A percentile compares a stretch with the other conserved stretches of the same genome.
These are phyloP conservation scores for Columba janthina DNA, from an alignment of 2,113 vertebrate genomes.

Conservation along the genomic window DNA sequence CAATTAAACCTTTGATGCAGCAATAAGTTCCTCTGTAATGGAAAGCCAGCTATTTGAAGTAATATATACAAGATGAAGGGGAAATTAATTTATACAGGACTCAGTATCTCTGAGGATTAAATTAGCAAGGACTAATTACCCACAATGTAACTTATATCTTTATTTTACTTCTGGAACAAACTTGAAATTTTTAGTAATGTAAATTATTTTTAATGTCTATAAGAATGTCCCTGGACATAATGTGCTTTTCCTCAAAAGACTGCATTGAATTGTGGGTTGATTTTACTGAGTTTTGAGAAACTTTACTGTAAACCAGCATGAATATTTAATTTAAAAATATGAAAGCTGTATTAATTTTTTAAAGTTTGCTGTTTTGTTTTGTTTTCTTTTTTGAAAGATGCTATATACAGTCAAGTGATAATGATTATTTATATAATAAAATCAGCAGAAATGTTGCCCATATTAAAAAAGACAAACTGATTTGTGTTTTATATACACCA, in stretches of 20 bases:
- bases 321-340: background rate
- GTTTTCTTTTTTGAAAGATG: background rate
- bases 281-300: background rate
- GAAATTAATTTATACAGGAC: slow-evolving; percentile 38
- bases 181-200: slow-evolving; percentile 10
- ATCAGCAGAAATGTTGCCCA: background rate
- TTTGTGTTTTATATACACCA: background rate
- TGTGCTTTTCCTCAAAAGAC: background rate
- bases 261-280: background rate
- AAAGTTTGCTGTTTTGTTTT: no score
- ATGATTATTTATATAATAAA: background rate
- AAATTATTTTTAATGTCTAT: slow-evolving; percentile 27
- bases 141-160: slow-evolving; percentile 52
- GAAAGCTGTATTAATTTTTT: background rate
- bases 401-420: background rate
- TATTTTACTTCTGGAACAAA: slow-evolving; percentile 54
- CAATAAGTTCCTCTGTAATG: slow-evolving; percentile 57
- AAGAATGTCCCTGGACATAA: slow-evolving; percentile 19
- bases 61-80: slow-evolving; percentile 35
- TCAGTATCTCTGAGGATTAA: slow-evolving; percentile 44
- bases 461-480: background rate
- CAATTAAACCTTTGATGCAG: slow-evolving; percentile 73
- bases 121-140: slow-evolving; percentile 2
- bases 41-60: slow-evolving; percentile 64
- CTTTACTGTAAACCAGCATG: background rate